Percentiles rank a stretch among this genome's conserved stretches.
These are phyloP conservation scores for Chinchilla lanigera DNA, from an alignment of 2,113 vertebrate genomes.

Conservation along the genomic window DNA sequence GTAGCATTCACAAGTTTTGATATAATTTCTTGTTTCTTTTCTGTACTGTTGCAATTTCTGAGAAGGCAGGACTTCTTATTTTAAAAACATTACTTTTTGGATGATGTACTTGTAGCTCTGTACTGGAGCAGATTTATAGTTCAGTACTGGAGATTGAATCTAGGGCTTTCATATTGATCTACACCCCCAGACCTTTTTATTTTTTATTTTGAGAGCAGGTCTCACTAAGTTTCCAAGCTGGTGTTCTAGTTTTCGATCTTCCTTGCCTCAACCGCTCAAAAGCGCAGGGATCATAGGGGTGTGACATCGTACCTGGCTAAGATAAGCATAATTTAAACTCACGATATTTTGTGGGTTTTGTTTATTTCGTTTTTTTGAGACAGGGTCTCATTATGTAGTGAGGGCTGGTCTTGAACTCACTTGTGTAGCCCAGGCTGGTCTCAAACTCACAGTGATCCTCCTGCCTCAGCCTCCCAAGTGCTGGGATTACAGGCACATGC, in stretches of 20 bases:
- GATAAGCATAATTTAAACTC: slow-evolving; percentile 28
- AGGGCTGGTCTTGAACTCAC: neutral
- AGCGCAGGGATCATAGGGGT: neutral
- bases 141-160: neutral
- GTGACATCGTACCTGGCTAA: neutral
- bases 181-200: neutral
- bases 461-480: neutral
- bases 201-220: neutral
- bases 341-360: neutral
- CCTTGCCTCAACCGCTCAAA: neutral
- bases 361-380: neutral
- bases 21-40: neutral
- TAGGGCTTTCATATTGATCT: neutral
- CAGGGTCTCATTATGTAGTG: neutral
- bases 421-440: neutral
- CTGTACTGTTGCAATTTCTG: neutral
- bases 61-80: neutral
- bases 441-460: neutral
- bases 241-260: neutral
- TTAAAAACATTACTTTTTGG: neutral
- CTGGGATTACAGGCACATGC: neutral
- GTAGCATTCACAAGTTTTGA: slow-evolving; percentile 8
- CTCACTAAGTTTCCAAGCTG: neutral
- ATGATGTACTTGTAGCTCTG: neutral
- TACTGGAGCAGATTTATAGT: neutral